A percentile compares a stretch with the other conserved stretches of the same genome.
These are phyloP conservation scores for Podarcis lilfordi DNA, from an alignment of 2,797 vertebrate species.

Conservation along the genomic window DNA sequence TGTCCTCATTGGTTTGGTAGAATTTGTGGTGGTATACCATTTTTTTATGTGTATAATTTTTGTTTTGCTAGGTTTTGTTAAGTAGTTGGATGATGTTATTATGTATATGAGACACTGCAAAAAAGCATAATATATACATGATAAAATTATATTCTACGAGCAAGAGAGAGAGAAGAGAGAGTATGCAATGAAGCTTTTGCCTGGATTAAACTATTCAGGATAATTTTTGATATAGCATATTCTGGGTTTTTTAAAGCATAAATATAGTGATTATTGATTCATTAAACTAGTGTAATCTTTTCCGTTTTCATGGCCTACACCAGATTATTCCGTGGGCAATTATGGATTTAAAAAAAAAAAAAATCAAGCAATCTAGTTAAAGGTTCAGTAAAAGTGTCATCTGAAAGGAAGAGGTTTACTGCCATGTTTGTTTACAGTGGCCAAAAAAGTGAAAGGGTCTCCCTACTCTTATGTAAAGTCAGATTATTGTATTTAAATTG, in stretches of 20 bases:
- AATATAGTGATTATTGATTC: neutral
- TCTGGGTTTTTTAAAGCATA: neutral
- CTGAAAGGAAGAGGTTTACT: conserved; percentile 28
- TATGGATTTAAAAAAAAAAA: too few species aligned
- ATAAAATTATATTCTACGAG: neutral
- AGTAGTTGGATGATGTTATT: neutral
- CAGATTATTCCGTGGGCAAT: neutral
- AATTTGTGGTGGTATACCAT: neutral
- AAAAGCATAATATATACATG: conserved; percentile 2
- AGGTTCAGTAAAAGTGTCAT: neutral
- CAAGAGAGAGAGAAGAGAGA: neutral
- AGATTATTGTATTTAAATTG: accelerated
- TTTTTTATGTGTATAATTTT: conserved; percentile 47
- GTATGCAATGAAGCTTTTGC: neutral
- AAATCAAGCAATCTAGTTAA: neutral
- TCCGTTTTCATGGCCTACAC: conserved; percentile 2
- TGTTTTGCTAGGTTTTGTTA: neutral
- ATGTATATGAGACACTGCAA: accelerated
- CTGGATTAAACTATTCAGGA: neutral
- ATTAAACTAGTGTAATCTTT: neutral
- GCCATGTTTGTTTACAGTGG: conserved; percentile 13
- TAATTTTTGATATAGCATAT: conserved; percentile 13
- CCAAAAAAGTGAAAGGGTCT: conserved; percentile 43
- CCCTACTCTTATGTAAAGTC: neutral
- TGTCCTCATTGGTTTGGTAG: conserved; percentile 40